Evolutionary conservation across 1,140 invertebrate species (phyloP), one percentile per base, ranked within the genome.

Genomic region (Adelges cooleyi): DNA sequence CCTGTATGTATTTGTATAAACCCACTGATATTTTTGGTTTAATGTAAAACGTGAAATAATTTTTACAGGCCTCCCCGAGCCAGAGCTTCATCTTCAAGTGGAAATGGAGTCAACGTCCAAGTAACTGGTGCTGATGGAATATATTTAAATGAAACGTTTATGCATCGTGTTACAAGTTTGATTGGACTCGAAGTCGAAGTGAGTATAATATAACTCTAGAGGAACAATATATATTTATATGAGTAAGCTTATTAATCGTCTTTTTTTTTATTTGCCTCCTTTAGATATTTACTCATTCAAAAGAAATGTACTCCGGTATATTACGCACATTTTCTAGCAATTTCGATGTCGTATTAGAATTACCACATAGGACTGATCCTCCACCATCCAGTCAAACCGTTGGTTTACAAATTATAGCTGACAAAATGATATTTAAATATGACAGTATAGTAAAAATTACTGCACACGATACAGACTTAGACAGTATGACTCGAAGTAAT

Each of bases 121-220:
- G 25, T 62, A 18, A 20, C 56, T 1, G 56, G 53, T 68, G 80
- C 84, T 22, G 89, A 92, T 73, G 90, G 90, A 66, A 84, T 92
- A 27, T 93, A 92, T 74, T 87, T 83, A 69, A 92, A 93, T 80
- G 80, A 83, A 67, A 83, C 85, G 74, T 90, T 91, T 74, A 90
- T 92, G 85, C 87, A 92, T 78, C 83, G 87, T 20, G 83, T 85
- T 49, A 87, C 87, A 66, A 82, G 84, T 70, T 82, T 90, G 73
- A 85, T 92, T 59, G 90, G 90, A 67, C 89, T 88, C 74, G 79
- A 81, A 68, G 86, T 89, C 27, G 83, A 88, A 75, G 84, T 81
- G 74, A 67, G 17, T 69, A 67, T 33, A 4, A 66, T 22, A 23
- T 25, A n/a, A n/a, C n/a, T 66, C 15, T 29, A 38, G 18, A 44